Evolutionary conservation across 2,888 invertebrate genomes (phyloP), one percentile per base, ranked within the genome.

Genomic region (Glomeris marginata): DNA sequence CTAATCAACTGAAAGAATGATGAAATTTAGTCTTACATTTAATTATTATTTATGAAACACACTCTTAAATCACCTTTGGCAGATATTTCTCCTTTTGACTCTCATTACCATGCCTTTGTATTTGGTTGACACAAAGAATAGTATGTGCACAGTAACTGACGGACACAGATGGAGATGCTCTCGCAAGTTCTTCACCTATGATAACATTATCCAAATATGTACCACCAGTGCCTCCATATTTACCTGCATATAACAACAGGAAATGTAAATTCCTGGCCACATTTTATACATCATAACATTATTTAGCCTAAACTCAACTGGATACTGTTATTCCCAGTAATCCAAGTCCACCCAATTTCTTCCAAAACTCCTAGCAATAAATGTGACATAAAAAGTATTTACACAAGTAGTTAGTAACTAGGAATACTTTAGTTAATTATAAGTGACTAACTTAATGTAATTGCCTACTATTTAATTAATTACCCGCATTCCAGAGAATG

Each of bases 401-500:
- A n/a, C n/a, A n/a, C n/a, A n/a, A n/a, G n/a, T n/a, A n/a, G n/a
- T n/a, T n/a, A n/a, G n/a, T n/a, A n/a, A n/a, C n/a, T n/a, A n/a
- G n/a, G n/a, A n/a, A n/a, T n/a, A n/a, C n/a, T n/a, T n/a, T n/a
- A n/a, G 49, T 33, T 21, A 13, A 20, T 16, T 13, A 16, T 5
- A 35, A 2, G 16, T 8, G 6, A 5, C 13, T 16, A 46, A n/a
- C 16, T 48, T 21, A 18, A 10, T 36, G 36, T 20, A 49, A 28
- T 33, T 41, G 34, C 45, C 21, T 37, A 16, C n/a, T n/a, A 53
- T 20, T 42, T 15, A 15, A 41, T 18, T 3, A 52, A 66, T 66
- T 63, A 77, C 77, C 60, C 73, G 69, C 37, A 80, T 66, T 60
- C 72, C 70, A 51, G 67, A 73, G 60, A 94, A 94, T 47, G 75